phyloP scores from a whole-genome alignment of 2,888 invertebrate species.

The Drosophila crucigera region DNA sequence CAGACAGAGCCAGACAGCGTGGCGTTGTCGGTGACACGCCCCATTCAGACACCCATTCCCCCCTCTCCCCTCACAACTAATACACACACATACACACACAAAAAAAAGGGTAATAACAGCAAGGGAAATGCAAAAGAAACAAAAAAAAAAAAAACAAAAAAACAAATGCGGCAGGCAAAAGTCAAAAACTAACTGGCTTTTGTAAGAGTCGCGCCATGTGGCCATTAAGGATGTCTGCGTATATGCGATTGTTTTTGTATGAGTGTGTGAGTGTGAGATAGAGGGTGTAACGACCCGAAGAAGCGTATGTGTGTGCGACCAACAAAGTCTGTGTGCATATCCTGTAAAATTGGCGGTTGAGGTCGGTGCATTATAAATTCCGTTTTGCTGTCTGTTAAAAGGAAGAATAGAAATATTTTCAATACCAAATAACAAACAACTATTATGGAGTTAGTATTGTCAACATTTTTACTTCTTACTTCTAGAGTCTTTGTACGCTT shows the following conservation, averaged over 20 bases:
- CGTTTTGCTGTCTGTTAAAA: background rate
- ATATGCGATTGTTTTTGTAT: conserved; percentile 15
- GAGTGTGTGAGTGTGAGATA: conserved; percentile 13
- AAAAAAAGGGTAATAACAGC: conserved; percentile 62
- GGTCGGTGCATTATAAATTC: background rate
- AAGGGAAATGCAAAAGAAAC: conserved; percentile 6
- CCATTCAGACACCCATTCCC: conserved; percentile 10
- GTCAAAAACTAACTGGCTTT: conserved; percentile 79
- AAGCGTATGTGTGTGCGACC: conserved; percentile 22
- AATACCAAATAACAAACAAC: background rate
- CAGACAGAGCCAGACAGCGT: conserved; percentile 68
- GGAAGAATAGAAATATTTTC: background rate
- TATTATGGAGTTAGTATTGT: background rate
- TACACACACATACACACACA: background rate
- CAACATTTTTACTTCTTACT: background rate
- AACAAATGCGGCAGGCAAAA: conserved; percentile 61
- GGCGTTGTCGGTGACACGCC: conserved; percentile 64
- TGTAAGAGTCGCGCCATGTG: conserved; percentile 76
- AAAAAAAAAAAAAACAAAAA: conserved; percentile 25
- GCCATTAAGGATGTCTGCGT: conserved; percentile 57
- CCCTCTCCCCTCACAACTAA: background rate
- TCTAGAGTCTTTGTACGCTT: background rate
- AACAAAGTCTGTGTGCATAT: conserved; percentile 33
- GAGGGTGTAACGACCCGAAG: conserved; percentile 43
- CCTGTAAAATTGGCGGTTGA: conserved; percentile 27